phyloP scores from a whole-genome alignment of 1,140 invertebrate genomes.

The Paramacrobiotus metropolitanus region DNA sequence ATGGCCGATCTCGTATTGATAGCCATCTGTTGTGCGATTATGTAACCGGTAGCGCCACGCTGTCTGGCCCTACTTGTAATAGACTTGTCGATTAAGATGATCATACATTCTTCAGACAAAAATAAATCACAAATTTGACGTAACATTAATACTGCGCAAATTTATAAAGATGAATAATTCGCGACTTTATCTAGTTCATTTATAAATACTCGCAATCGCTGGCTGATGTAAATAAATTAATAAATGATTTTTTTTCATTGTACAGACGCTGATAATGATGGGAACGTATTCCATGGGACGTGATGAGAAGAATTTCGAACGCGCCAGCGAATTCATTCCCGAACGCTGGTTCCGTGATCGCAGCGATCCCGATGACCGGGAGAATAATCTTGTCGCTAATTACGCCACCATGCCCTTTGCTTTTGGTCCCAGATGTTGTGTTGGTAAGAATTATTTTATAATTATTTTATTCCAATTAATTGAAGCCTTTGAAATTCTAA shows the following conservation, averaged over 20 bases:
- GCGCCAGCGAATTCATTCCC: constrained; percentile 42
- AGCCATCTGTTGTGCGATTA: no score
- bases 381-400: not conserved
- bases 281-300: constrained; percentile 56
- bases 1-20: no score
- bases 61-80: no score
- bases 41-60: no score
- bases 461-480: not conserved
- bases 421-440: not conserved
- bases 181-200: no score
- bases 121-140: no score
- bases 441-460: not conserved
- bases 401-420: not conserved
- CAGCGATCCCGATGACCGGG: not conserved
- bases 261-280: constrained; percentile 45
- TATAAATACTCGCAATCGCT: no score
- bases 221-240: no score
- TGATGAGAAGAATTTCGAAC: constrained; percentile 38
- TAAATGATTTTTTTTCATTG: no score
- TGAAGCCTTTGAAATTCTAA: not conserved
- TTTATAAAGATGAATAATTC: no score
- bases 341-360: constrained; percentile 37
- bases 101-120: no score
- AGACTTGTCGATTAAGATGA: no score
- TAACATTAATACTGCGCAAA: not conserved